Evolutionary conservation across 2,888 invertebrate species (phyloP).

Genomic region (Rhaphigaster nebulosa): DNA sequence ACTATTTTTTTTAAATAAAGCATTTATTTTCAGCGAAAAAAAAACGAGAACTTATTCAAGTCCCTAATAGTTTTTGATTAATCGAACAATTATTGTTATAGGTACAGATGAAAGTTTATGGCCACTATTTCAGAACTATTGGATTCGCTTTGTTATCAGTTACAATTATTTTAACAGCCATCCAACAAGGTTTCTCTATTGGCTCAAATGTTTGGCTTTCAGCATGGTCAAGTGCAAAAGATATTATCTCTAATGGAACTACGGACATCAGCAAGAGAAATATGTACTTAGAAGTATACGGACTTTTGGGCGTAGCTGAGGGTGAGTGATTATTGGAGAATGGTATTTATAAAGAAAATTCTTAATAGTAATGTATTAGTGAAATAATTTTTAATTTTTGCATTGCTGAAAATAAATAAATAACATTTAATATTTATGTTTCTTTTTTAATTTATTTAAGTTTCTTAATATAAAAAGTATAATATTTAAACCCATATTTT

Average conservation of each 20-base stretch:
- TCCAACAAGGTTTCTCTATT: slow-evolving; percentile 88
- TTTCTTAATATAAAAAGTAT: neutral
- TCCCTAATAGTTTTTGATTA: too few relatives aligned
- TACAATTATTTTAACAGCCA: slow-evolving; percentile 83
- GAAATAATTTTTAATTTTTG: neutral
- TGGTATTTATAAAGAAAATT: neutral
- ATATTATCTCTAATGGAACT: slow-evolving; percentile 68
- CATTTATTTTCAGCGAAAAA: neutral
- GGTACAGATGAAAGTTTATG: slow-evolving; percentile 91
- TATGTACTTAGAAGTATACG: slow-evolving; percentile 91
- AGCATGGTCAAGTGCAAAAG: slow-evolving; percentile 82
- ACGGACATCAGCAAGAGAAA: slow-evolving; percentile 73
- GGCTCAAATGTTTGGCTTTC: slow-evolving; percentile 91
- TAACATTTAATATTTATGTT: neutral
- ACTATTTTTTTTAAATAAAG: too few relatives aligned
- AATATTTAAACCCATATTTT: neutral
- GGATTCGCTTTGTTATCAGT: slow-evolving; percentile 74
- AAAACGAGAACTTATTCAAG: too few relatives aligned
- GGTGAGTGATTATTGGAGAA: slow-evolving; percentile 74
- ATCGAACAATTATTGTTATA: slow-evolving; percentile 66
- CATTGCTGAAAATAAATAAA: neutral
- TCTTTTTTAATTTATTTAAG: neutral
- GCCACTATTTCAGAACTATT: slow-evolving; percentile 88
- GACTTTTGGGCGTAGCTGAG: slow-evolving; percentile 89
- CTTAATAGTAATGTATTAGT: too few relatives aligned